Evolutionary conservation across 2,113 vertebrate species (phyloP).

Genomic region (Dipodomys ordii): DNA sequence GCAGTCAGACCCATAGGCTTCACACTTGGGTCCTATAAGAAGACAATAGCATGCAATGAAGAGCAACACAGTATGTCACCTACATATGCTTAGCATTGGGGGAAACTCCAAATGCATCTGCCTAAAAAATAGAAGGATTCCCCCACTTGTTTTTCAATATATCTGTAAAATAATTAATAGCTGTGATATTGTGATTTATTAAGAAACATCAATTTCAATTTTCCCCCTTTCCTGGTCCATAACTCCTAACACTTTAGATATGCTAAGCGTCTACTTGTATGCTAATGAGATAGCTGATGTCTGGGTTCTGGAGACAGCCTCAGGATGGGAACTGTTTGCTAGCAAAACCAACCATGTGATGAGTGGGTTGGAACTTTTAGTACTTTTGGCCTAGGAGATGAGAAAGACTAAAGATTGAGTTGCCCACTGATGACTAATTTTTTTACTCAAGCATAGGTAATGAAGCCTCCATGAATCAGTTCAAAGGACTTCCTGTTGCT

Average conservation of each 20-base stretch:
- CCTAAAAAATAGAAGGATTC: constrained; percentile 17
- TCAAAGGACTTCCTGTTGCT: not conserved
- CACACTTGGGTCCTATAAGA: constrained; percentile 41
- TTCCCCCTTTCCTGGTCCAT: not conserved
- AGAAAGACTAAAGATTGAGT: not conserved
- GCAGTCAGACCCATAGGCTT: constrained; percentile 3
- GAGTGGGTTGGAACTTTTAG: not conserved
- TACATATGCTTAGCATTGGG: constrained; percentile 43
- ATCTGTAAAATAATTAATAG: constrained; percentile 22
- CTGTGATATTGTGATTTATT: constrained; percentile 1
- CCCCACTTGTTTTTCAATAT: constrained; percentile 19
- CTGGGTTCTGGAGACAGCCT: not conserved
- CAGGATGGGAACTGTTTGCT: not conserved
- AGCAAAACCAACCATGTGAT: not conserved
- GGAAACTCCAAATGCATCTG: constrained; percentile 1
- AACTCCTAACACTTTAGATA: not conserved
- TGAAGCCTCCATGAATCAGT: not conserved
- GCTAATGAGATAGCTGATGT: not conserved
- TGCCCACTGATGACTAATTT: not conserved
- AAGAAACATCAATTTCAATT: not conserved
- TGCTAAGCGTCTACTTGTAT: not conserved
- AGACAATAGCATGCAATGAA: constrained; percentile 19
- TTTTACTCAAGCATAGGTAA: not conserved
- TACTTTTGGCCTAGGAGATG: not conserved
- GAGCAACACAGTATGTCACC: constrained; percentile 57